Conservation (phyloP, 2,888 invertebrate genomes). For the Tanypteryx hageni region DNA sequence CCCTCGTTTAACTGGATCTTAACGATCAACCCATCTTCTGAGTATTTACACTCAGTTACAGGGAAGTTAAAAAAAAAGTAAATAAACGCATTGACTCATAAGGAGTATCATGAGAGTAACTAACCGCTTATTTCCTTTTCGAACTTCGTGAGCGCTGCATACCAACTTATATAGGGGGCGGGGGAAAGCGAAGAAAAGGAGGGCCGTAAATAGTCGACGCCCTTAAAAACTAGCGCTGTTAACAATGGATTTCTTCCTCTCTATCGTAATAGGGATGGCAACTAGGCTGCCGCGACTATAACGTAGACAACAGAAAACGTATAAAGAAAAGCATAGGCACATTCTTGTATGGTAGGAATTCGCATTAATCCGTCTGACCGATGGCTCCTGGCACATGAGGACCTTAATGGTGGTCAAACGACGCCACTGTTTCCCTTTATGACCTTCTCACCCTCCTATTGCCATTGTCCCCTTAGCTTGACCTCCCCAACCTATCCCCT, state of each 20-base stretch:
- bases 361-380: conserved; percentile 12
- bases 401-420: background rate
- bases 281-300: background rate
- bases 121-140: background rate
- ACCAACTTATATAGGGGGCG: background rate
- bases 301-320: background rate
- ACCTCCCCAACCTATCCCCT: background rate
- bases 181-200: background rate
- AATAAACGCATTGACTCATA: no score
- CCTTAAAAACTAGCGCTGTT: no score
- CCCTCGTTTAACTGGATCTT: no score
- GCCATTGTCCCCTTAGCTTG: background rate
- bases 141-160: background rate
- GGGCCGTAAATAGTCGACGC: no score
- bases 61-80: no score
- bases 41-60: no score
- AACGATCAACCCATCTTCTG: no score
- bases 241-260: background rate
- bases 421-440: background rate
- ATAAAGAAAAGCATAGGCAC: background rate
- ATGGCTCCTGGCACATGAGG: background rate
- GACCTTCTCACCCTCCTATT: background rate
- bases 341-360: background rate
- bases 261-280: background rate
- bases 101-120: no score